phyloP scores from a whole-genome alignment of 1,140 invertebrate species.

The Dendroctonus valens region DNA sequence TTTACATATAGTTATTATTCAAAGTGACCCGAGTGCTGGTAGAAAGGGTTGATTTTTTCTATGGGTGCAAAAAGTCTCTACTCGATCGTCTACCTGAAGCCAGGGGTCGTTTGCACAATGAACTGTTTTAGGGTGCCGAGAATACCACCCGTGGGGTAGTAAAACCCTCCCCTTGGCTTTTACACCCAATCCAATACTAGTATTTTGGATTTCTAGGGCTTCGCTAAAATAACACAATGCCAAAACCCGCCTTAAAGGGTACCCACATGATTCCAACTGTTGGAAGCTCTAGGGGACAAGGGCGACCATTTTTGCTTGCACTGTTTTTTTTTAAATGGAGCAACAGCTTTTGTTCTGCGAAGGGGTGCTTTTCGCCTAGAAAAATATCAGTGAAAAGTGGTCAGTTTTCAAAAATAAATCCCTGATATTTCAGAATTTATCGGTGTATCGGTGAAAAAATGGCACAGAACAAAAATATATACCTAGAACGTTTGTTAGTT shows the following conservation, averaged over 20 bases:
- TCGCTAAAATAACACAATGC: conserved; percentile 14
- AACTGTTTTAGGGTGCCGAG: conserved; percentile 7
- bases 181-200: conserved; percentile 7
- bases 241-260: conserved; percentile 13
- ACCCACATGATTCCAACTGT: background rate
- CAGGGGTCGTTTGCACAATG: conserved; percentile 11
- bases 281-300: too few relatives aligned
- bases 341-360: too few relatives aligned
- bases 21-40: conserved; percentile 11
- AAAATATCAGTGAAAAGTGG: too few relatives aligned
- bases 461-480: background rate
- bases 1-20: conserved; percentile 20
- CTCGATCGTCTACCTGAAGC: conserved; percentile 4
- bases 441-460: background rate
- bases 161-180: conserved; percentile 9
- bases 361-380: too few relatives aligned
- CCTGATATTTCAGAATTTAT: background rate
- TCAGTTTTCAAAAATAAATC: background rate
- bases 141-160: conserved; percentile 7
- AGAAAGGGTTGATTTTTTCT: conserved; percentile 13
- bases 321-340: background rate
- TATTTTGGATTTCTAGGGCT: background rate
- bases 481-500: too few relatives aligned
- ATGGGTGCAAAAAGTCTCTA: background rate
- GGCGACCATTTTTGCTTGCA: conserved; percentile 5